phyloP scores from a whole-genome alignment of 1,140 invertebrate genomes.

The Acromyrmex charruanus region DNA sequence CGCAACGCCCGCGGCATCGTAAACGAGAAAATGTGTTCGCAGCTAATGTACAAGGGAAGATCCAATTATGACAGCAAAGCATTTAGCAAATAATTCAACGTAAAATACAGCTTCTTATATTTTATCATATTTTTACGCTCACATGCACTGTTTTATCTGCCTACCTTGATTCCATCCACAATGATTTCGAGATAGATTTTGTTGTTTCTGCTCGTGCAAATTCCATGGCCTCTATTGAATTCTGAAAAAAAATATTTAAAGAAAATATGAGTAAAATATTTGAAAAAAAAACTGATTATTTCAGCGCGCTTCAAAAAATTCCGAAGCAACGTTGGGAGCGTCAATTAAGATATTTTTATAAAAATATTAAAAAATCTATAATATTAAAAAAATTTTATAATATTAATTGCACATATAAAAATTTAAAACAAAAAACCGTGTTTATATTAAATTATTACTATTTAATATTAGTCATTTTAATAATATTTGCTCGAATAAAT shows the following conservation, averaged over 20 bases:
- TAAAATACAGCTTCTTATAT: slow-evolving; percentile 32
- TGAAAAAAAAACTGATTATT: not conserved
- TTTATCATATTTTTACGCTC: slow-evolving; percentile 6
- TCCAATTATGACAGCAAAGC: slow-evolving; percentile 54
- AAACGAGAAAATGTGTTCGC: slow-evolving; percentile 51
- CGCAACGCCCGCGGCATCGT: slow-evolving; percentile 22
- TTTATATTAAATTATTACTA: not conserved
- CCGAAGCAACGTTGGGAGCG: not conserved
- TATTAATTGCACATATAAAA: not conserved
- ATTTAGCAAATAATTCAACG: slow-evolving; percentile 41
- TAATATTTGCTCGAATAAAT: not conserved
- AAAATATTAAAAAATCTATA: not conserved
- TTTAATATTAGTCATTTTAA: not conserved
- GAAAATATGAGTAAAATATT: slow-evolving; percentile 1
- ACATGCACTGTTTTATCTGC: slow-evolving; percentile 11
- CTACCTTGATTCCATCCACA: not conserved
- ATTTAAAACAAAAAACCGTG: not conserved
- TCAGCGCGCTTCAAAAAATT: not conserved
- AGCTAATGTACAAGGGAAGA: slow-evolving; percentile 6
- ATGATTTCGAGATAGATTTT: not conserved
- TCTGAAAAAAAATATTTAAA: slow-evolving; percentile 7
- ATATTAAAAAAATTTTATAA: not conserved
- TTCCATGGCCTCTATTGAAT: not conserved
- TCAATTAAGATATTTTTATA: not conserved
- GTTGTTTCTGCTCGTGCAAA: not conserved